Conservation (phyloP, 2,113 vertebrate species). For the Myotis yumanensis region DNA sequence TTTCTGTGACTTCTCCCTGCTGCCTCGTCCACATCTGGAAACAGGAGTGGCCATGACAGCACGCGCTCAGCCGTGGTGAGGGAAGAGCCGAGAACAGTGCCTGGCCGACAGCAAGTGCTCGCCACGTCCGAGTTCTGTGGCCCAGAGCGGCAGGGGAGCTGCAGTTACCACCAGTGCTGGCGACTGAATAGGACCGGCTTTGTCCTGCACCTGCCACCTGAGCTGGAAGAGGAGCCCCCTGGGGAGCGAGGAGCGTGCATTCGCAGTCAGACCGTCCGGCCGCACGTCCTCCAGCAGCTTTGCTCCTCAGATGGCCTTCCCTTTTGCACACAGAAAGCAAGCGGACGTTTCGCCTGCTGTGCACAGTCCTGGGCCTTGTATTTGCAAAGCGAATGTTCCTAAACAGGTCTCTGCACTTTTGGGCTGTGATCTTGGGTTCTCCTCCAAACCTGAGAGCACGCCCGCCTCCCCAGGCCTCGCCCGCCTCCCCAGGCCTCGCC, state of each 20-base stretch:
- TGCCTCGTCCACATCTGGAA: fast-evolving
- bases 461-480: conserved; percentile 23
- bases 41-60: fast-evolving
- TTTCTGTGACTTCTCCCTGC: background rate
- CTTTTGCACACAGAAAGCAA: background rate
- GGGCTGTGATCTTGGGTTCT: background rate
- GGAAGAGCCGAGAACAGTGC: background rate
- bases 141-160: fast-evolving
- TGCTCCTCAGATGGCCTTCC: background rate
- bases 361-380: background rate
- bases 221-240: background rate
- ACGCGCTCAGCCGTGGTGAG: fast-evolving
- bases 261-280: background rate
- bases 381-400: background rate
- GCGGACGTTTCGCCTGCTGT: fast-evolving
- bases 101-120: fast-evolving
- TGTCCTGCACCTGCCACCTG: background rate
- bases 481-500: conserved; percentile 35
- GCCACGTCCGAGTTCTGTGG: background rate
- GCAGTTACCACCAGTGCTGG: fast-evolving
- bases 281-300: fast-evolving
- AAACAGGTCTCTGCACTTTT: background rate
- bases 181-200: background rate
- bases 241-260: background rate
- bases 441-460: conserved; percentile 6